Conservation (phyloP, 2,797 vertebrate genomes). For the Sylvia borin region DNA sequence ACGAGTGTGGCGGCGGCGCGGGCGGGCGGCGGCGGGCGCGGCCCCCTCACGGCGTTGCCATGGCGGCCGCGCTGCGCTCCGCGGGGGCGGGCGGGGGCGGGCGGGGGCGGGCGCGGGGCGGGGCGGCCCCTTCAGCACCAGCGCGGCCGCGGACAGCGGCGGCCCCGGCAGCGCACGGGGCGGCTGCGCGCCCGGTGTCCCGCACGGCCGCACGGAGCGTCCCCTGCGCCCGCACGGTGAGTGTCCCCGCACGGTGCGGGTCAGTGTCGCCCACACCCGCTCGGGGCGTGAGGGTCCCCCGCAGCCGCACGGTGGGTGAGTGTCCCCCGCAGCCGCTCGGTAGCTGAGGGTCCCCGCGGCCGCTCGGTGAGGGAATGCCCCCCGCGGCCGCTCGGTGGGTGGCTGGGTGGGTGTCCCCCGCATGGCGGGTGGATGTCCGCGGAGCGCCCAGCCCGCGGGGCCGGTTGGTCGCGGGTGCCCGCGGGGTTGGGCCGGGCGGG, state of each 20-base stretch:
- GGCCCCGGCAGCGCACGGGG: not conserved
- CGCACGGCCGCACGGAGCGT: not conserved
- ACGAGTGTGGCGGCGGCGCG: not conserved
- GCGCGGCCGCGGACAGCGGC: not conserved
- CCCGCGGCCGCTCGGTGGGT: not conserved
- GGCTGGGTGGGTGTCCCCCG: not conserved
- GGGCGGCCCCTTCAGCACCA: not conserved
- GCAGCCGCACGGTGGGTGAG: not conserved
- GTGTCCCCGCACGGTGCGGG: not conserved
- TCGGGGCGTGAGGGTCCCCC: no score
- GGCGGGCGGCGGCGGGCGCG: not conserved
- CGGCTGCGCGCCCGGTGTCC: not conserved
- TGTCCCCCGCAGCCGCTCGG: not conserved
- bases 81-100: not conserved
- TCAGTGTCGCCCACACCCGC: no score
- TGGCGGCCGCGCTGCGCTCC: not conserved
- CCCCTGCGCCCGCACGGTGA: not conserved
- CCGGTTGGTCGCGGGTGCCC: not conserved
- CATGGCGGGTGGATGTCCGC: not conserved
- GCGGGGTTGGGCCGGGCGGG: not conserved
- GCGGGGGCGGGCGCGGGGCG: not conserved
- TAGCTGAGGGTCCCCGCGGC: not conserved
- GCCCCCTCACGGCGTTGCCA: not conserved
- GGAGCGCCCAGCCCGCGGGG: not conserved
- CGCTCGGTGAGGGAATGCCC: not conserved